phyloP scores from a whole-genome alignment of 2,888 invertebrate genomes.

The Cryptocephalus primarius region DNA sequence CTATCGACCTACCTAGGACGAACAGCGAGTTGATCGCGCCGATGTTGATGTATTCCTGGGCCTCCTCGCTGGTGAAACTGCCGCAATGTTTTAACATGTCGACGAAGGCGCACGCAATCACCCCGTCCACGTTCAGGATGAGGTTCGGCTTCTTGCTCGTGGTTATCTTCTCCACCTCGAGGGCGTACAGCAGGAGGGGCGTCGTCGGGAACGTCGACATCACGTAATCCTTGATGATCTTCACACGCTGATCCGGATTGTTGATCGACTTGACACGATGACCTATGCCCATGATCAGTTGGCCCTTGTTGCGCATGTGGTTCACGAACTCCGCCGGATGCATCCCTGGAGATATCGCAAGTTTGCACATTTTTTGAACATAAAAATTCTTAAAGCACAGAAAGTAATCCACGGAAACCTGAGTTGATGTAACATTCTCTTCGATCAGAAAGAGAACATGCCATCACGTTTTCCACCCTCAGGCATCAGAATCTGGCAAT shows the following conservation, averaged over 20 bases:
- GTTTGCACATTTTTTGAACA: background rate
- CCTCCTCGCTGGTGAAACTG: constrained; percentile 92
- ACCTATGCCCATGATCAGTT: constrained; percentile 98
- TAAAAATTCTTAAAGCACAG: constrained; percentile 1
- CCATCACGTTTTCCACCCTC: too few relatives aligned
- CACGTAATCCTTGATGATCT: constrained; percentile 93
- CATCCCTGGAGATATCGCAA: too few relatives aligned
- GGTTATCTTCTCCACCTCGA: constrained; percentile 97
- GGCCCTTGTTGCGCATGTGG: constrained; percentile 91
- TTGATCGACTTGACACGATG: constrained; percentile 87
- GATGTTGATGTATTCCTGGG: constrained; percentile 93
- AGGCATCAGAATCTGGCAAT: too few relatives aligned
- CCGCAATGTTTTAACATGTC: constrained; percentile 91
- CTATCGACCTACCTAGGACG: constrained; percentile 95
- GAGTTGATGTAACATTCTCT: too few relatives aligned
- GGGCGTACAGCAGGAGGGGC: constrained; percentile 88
- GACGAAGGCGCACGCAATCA: constrained; percentile 95
- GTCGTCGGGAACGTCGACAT: constrained; percentile 87
- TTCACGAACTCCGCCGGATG: constrained; percentile 99
- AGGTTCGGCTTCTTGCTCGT: constrained; percentile 99
- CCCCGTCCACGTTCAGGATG: constrained; percentile 97
- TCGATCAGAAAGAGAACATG: too few relatives aligned
- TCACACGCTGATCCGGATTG: constrained; percentile 97
- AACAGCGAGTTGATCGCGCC: constrained; percentile 97
- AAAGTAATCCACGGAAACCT: background rate